Percentiles rank a stretch among this genome's conserved stretches.
These are phyloP conservation scores for Crossocerus cetratus DNA, from an alignment of 2,888 invertebrate species.

Conservation along the genomic window DNA sequence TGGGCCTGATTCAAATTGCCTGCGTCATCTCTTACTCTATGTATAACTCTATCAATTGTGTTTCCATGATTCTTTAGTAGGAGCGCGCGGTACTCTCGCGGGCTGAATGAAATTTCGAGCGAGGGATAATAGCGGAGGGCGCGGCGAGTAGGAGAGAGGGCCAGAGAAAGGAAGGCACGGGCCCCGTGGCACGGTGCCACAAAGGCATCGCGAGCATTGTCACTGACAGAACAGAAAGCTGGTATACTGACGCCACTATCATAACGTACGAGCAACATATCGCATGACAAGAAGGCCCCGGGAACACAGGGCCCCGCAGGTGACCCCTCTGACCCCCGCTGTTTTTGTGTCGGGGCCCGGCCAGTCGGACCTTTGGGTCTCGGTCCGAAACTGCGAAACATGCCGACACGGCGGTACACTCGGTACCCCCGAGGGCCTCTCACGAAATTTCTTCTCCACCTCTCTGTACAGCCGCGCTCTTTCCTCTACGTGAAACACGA, in stretches of 20 bases:
- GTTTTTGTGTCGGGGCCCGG: slow-evolving; percentile 63
- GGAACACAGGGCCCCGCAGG: slow-evolving; percentile 64
- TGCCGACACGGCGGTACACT: slow-evolving; percentile 60
- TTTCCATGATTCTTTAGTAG: slow-evolving; percentile 12
- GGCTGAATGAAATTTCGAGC: slow-evolving; percentile 9
- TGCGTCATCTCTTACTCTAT: background rate
- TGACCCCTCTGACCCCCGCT: slow-evolving; percentile 71
- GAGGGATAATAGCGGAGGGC: slow-evolving; percentile 3
- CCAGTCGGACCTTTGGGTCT: slow-evolving; percentile 63
- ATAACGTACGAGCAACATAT: slow-evolving; percentile 71
- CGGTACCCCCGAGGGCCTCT: slow-evolving; percentile 50
- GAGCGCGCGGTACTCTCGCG: slow-evolving; percentile 13
- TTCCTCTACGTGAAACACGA: slow-evolving; percentile 56
- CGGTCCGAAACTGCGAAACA: slow-evolving; percentile 59
- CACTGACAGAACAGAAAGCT: slow-evolving; percentile 61
- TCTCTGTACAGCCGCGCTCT: slow-evolving; percentile 23
- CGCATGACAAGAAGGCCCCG: slow-evolving; percentile 68
- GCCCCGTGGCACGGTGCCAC: slow-evolving; percentile 32
- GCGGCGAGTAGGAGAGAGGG: background rate
- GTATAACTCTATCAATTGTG: slow-evolving; percentile 1
- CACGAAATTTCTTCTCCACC: slow-evolving; percentile 45
- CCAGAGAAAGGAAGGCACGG: slow-evolving; percentile 21
- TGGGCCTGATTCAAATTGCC: no score
- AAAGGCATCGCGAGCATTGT: slow-evolving; percentile 60
- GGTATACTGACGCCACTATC: slow-evolving; percentile 63